phyloP scores from a whole-genome alignment of 2,113 vertebrate species.

The Xenopus tropicalis region DNA sequence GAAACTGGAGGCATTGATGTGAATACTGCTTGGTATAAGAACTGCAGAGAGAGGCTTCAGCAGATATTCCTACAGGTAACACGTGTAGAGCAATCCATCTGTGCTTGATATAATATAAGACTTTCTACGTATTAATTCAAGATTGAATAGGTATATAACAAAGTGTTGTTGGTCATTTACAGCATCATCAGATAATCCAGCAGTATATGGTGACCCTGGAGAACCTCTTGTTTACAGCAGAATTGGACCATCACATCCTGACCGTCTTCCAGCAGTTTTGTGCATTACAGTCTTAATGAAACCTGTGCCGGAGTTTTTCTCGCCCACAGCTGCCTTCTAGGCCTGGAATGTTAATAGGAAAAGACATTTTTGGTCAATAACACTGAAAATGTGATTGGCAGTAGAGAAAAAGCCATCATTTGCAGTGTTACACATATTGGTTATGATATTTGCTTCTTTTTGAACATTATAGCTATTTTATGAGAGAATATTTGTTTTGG shows the following conservation, averaged over 20 bases:
- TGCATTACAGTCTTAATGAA: conserved; percentile 83
- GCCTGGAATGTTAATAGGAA: background rate
- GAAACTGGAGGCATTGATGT: conserved; percentile 89
- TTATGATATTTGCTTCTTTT: background rate
- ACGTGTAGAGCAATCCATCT: no score
- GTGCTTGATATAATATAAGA: no score
- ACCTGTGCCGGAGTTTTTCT: no score
- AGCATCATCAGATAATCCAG: conserved; percentile 96
- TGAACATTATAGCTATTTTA: background rate
- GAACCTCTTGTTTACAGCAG: conserved; percentile 95
- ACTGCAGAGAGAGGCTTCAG: conserved; percentile 91
- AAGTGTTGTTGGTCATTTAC: conserved; percentile 16
- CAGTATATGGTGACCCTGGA: conserved; percentile 98
- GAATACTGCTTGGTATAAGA: conserved; percentile 93
- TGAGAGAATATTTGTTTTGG: background rate
- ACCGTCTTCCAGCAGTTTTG: conserved; percentile 98
- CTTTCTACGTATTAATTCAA: no score
- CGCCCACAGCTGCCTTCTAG: background rate
- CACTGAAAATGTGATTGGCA: background rate
- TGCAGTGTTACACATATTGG: background rate
- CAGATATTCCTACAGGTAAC: conserved; percentile 92
- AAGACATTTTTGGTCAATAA: background rate
- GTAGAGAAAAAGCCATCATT: background rate
- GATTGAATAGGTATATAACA: no score
- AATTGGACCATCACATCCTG: conserved; percentile 94